Conservation (phyloP, 2,797 vertebrate genomes). For the Rhinogobio ventralis region DNA sequence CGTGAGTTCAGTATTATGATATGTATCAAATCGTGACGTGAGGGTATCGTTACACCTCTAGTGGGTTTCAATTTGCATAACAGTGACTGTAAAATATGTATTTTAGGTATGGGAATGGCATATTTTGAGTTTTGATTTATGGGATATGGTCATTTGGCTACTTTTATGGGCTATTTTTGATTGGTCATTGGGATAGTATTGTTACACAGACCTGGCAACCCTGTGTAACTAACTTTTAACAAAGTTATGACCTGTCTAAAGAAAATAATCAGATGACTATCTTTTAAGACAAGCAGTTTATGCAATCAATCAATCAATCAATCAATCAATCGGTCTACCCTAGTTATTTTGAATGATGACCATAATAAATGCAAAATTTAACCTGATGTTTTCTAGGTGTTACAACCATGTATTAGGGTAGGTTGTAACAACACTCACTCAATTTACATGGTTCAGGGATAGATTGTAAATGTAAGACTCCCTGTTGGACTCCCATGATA, state of each 20-base stretch:
- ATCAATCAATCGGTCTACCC: no score
- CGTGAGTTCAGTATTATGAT: no score
- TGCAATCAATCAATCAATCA: no score
- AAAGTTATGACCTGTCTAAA: neutral
- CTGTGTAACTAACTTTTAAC: neutral
- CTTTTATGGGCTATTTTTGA: neutral
- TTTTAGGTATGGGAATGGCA: neutral
- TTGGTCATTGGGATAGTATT: neutral
- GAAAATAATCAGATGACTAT: neutral
- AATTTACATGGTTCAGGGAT: no score
- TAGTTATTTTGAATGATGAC: neutral
- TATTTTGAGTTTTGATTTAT: neutral
- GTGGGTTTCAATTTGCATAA: neutral
- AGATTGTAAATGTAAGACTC: neutral
- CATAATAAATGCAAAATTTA: neutral
- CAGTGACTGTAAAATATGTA: neutral
- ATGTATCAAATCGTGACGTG: no score
- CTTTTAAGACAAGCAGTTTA: neutral
- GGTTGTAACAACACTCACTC: neutral
- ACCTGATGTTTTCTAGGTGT: neutral
- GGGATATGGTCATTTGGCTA: neutral
- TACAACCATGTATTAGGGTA: neutral
- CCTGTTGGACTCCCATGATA: neutral
- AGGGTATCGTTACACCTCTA: no score
- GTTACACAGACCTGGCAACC: neutral